These are phyloP conservation scores for Odocoileus hemionus DNA, from an alignment of 2,113 vertebrate genomes.

Conservation along the genomic window DNA sequence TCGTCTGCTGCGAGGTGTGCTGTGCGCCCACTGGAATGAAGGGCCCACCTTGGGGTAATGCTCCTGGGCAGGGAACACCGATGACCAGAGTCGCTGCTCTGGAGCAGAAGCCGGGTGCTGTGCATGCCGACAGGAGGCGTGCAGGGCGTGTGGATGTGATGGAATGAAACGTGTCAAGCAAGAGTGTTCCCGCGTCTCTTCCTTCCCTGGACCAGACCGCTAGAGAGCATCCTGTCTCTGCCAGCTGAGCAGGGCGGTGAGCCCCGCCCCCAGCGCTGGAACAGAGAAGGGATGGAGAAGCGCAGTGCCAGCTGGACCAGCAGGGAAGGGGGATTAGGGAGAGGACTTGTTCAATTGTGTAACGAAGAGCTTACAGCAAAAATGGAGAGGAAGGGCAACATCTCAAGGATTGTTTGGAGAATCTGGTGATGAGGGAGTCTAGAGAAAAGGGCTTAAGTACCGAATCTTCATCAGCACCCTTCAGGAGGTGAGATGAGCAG, in stretches of 20 bases:
- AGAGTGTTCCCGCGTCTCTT: background rate
- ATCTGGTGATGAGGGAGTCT: background rate
- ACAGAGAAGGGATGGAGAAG: background rate
- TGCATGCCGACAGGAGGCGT: rapidly evolving
- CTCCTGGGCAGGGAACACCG: background rate
- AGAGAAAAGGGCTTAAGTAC: background rate
- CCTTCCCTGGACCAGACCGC: background rate
- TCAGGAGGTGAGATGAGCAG: background rate
- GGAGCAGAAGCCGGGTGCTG: background rate
- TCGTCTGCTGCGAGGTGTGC: background rate
- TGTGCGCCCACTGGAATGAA: background rate
- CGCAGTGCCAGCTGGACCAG: background rate
- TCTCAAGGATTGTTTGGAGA: background rate
- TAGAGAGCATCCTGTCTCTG: background rate
- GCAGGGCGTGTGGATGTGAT: background rate
- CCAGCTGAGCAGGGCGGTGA: background rate
- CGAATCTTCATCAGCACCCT: background rate
- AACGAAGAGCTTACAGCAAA: background rate
- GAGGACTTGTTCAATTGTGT: background rate
- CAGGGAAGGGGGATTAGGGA: background rate
- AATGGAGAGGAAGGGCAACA: background rate
- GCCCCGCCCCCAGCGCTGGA: rapidly evolving
- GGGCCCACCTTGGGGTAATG: background rate
- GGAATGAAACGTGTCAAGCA: background rate
- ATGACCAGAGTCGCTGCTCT: background rate